These are phyloP conservation scores for Endotricha flammealis DNA, from an alignment of 2,888 invertebrate species.

Conservation along the genomic window DNA sequence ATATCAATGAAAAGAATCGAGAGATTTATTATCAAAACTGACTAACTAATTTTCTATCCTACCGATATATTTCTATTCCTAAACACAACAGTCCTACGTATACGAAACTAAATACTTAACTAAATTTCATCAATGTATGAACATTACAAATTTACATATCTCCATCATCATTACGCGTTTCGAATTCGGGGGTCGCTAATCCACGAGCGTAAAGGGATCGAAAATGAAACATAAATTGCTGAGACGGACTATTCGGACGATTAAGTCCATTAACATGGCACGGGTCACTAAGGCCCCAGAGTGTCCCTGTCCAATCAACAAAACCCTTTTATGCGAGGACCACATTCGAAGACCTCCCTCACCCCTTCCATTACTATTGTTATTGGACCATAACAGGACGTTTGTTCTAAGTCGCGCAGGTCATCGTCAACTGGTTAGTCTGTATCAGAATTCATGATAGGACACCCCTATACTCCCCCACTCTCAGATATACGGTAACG, in stretches of 20 bases:
- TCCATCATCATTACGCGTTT: conserved; percentile 55
- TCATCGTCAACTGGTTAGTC: conserved; percentile 54
- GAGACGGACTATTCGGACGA: conserved; percentile 68
- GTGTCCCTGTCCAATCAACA: conserved; percentile 63
- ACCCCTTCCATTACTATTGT: conserved; percentile 10
- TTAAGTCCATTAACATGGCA: conserved; percentile 74
- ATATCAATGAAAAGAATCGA: too few species aligned
- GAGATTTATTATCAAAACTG: too few species aligned
- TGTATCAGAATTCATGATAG: conserved; percentile 75
- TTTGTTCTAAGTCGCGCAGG: conserved; percentile 41
- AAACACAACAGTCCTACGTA: too few species aligned
- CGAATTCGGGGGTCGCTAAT: conserved; percentile 57
- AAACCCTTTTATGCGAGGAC: conserved; percentile 52
- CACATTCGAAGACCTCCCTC: conserved; percentile 15
- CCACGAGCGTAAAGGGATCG: conserved; percentile 71
- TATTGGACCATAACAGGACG: not conserved
- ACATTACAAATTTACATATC: conserved; percentile 60
- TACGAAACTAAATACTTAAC: conserved; percentile 7
- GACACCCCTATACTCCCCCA: conserved; percentile 61
- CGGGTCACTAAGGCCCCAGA: conserved; percentile 57
- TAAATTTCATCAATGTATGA: conserved; percentile 9
- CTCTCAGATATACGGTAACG: conserved; percentile 72
- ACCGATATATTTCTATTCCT: too few species aligned
- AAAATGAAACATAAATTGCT: conserved; percentile 77
- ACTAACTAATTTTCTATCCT: too few species aligned